A percentile compares a stretch with the other conserved stretches of the same genome.
Evolutionary conservation across 2,888 invertebrate species (phyloP).

Genomic region (Amiota mariae): DNA sequence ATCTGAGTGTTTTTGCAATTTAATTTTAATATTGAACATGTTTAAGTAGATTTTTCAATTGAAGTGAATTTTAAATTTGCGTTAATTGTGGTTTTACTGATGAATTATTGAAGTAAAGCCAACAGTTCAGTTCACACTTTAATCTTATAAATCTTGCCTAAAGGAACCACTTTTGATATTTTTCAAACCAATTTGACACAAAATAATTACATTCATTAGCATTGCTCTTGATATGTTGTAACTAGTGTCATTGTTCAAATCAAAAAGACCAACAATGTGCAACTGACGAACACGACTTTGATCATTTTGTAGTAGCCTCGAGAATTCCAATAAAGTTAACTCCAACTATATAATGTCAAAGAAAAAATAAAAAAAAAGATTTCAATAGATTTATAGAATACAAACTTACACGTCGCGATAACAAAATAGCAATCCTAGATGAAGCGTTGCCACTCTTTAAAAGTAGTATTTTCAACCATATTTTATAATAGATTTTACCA

Average conservation of each 20-base stretch:
- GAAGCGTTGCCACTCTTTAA: not conserved
- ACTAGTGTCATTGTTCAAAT: constrained; percentile 8
- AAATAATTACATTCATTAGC: not conserved
- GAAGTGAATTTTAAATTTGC: not conserved
- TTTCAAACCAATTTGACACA: not conserved
- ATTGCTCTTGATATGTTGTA: not conserved
- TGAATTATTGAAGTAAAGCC: not conserved
- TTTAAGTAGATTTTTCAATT: constrained; percentile 8
- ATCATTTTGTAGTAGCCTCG: not conserved
- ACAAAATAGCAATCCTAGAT: not conserved
- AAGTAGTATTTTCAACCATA: not conserved
- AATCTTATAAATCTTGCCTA: not conserved
- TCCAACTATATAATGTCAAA: constrained; percentile 17
- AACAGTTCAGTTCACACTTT: not conserved
- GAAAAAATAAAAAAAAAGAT: not conserved
- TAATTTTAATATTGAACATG: not conserved
- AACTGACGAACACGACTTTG: not conserved
- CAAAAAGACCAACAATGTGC: not conserved
- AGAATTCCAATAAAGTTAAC: not conserved
- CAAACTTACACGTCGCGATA: not conserved
- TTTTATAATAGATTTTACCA: not conserved
- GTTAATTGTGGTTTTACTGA: not conserved
- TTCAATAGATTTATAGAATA: not conserved
- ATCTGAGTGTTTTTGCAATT: not conserved
- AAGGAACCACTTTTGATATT: not conserved